Base-by-base conservation (phyloP, 2,888 invertebrate species). In the Diadromus collaris region DNA sequence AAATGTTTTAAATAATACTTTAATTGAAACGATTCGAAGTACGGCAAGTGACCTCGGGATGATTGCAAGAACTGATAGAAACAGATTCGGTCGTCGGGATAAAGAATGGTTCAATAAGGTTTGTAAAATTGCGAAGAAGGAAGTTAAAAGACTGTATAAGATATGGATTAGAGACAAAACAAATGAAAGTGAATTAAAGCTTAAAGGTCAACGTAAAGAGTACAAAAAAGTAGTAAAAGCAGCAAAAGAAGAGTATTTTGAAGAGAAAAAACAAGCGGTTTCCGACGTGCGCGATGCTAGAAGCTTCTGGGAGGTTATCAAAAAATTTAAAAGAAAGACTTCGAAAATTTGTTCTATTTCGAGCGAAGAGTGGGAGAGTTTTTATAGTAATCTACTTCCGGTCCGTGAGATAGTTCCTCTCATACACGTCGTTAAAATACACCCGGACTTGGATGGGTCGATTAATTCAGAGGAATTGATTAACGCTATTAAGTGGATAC, bases 401-500 rank as follows among this genome's bases (percentile, higher is more conserved):
- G 21, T 1, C 4, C 19, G 48, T 16, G 51, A 34, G 32, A n/a
- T 4, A 34, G 48, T 65, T 13, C 51, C 13, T n/a, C 51, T n/a
- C 9, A 34, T 24, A 21, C 65, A 16, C 10, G 32, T 9, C 24
- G 41, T 24, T 9, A 7, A 51, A 21, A 24, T 21, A 4, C 1
- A 51, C 29, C 67, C 60, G 1, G 51, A 9, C 1, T 61, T 63
- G 3, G 67, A 63, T 29, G 38, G 34, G 13, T 1, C 13, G 1
- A 67, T 68, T 10, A 34, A 51, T 9, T 5, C 32, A 1, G 60
- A 46, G 1, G 68, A 72, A 68, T 13, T 68, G 13, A n/a, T 7
- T 0, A 34, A 41, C 9, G 29, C 29, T 6, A n/a, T 78, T 10
- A 72, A 70, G 21, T 24, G 10, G 2, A 10, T 74, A 6, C 83